Conservation (phyloP, 2,113 vertebrate species). For the Lampris incognitus region DNA sequence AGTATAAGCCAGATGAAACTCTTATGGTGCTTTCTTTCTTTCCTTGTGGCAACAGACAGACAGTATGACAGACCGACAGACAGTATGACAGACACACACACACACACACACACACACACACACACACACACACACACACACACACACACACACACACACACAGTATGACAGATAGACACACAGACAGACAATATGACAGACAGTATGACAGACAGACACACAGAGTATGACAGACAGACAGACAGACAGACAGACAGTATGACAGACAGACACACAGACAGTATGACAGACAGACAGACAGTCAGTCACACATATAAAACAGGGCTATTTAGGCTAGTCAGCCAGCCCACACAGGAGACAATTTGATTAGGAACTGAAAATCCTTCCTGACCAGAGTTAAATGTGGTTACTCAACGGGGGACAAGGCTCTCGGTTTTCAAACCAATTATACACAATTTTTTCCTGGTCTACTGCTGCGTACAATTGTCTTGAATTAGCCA, state of each 20-base stretch:
- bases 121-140: not conserved
- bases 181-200: not conserved
- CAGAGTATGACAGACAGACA: not conserved
- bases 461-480: not conserved
- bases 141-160: not conserved
- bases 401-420: slow-evolving; percentile 32
- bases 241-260: slow-evolving; percentile 1
- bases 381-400: slow-evolving; percentile 41
- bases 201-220: not conserved
- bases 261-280: not conserved
- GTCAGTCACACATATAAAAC: not conserved
- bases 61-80: slow-evolving; percentile 11
- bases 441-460: not conserved
- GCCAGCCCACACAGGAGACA: slow-evolving; percentile 47
- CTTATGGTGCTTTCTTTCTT: slow-evolving; percentile 36
- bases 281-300: not conserved
- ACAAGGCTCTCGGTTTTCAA: slow-evolving; percentile 12
- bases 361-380: slow-evolving; percentile 63
- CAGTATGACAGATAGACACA: not conserved
- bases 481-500: not conserved
- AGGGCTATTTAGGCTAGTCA: not conserved
- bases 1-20: slow-evolving; percentile 38
- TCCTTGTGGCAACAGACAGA: slow-evolving; percentile 17
- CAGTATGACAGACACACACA: slow-evolving; percentile 3
- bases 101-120: not conserved